Evolutionary conservation across 1,140 invertebrate genomes (phyloP).

Genomic region (Anadara kagoshimensis): DNA sequence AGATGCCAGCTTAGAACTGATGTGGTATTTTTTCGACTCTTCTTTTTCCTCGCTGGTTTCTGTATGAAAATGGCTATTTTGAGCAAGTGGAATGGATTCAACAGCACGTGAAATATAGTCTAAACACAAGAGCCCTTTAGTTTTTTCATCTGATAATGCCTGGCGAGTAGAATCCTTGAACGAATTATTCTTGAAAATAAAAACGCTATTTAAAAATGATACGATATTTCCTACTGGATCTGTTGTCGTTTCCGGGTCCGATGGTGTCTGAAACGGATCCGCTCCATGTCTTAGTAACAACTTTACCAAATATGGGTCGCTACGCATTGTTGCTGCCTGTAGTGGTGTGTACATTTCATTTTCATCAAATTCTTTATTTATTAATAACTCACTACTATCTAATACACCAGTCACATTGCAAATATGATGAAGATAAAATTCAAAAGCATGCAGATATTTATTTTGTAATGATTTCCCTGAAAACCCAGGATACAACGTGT

Average conservation of each 20-base stretch:
- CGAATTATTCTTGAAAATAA: slow-evolving; percentile 30
- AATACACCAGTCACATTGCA: slow-evolving; percentile 21
- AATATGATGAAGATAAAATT: slow-evolving; percentile 42
- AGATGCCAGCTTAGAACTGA: slow-evolving; percentile 22
- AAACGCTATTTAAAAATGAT: slow-evolving; percentile 32
- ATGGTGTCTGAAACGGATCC: slow-evolving; percentile 27
- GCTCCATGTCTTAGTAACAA: slow-evolving; percentile 45
- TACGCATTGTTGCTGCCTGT: slow-evolving; percentile 35
- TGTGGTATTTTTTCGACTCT: slow-evolving; percentile 18
- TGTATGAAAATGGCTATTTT: slow-evolving; percentile 23
- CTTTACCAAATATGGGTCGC: slow-evolving; percentile 33
- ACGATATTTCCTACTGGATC: slow-evolving; percentile 33
- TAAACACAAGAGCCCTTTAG: slow-evolving; percentile 28
- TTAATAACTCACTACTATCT: not conserved
- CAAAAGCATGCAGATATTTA: slow-evolving; percentile 31
- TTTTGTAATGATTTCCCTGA: slow-evolving; percentile 13
- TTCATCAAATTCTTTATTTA: slow-evolving; percentile 33
- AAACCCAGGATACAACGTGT: slow-evolving; percentile 42
- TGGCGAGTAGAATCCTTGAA: slow-evolving; percentile 21
- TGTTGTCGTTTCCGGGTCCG: not conserved
- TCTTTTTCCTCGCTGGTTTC: not conserved
- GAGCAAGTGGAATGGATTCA: slow-evolving; percentile 7
- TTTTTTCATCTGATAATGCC: slow-evolving; percentile 24
- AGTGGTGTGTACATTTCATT: slow-evolving; percentile 34
- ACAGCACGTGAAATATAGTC: slow-evolving; percentile 14